Conservation (phyloP, 2,113 vertebrate genomes). For the Odontesthes bonariensis region DNA sequence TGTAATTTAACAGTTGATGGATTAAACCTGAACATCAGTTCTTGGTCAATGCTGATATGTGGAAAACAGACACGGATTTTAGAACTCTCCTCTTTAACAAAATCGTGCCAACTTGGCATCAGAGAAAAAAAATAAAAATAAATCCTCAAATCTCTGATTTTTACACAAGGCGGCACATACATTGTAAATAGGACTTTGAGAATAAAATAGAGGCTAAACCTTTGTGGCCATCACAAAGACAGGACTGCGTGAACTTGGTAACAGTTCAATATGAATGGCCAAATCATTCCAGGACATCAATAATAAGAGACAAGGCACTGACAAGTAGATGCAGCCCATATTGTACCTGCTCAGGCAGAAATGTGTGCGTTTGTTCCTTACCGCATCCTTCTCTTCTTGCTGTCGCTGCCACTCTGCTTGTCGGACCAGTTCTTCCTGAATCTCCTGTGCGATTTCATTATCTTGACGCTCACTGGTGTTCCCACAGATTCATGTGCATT, state of each 20-base stretch:
- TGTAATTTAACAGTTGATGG: too few relatives aligned
- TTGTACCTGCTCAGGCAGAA: background rate
- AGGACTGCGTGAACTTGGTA: background rate
- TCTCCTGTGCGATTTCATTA: slow-evolving; percentile 94
- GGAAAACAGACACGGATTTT: background rate
- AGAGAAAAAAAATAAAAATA: too few relatives aligned
- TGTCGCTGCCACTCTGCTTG: slow-evolving; percentile 89
- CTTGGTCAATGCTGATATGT: background rate
- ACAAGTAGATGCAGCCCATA: background rate
- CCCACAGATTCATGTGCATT: background rate
- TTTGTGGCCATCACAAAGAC: background rate
- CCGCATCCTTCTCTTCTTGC: slow-evolving; percentile 96
- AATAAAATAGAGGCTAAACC: background rate
- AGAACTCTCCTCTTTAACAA: background rate
- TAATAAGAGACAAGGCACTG: background rate
- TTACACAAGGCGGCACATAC: background rate
- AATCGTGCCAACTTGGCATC: background rate
- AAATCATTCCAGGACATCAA: background rate
- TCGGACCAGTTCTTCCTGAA: slow-evolving; percentile 92
- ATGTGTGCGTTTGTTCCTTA: slow-evolving; percentile 60
- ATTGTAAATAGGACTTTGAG: background rate
- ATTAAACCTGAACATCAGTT: too few relatives aligned
- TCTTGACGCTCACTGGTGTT: slow-evolving; percentile 89
- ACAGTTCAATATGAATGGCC: background rate
- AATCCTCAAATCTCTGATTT: background rate